Base-by-base conservation (phyloP, 2,113 vertebrate genomes). In the Odontesthes bonariensis region DNA sequence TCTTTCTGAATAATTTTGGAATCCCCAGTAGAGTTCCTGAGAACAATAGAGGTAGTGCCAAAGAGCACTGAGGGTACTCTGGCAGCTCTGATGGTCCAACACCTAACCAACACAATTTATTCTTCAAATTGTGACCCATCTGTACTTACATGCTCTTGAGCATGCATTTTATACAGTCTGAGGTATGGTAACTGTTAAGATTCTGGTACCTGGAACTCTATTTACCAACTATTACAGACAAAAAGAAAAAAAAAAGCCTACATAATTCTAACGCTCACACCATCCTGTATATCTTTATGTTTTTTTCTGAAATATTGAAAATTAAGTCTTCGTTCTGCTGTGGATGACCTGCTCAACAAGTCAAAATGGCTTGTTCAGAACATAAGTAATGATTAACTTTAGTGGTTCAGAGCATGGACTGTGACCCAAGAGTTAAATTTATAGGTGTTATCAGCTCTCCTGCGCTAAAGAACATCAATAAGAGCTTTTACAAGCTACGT, bases 381-480 rank as follows among this genome's bases (percentile, higher is more conserved):
- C 3, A 11, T 0, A 62, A 63, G 35, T 85, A 91, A 91, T 92
- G 63, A 89, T 92, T 92, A 89, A 92, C 87, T 66, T 23, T 3
- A 14, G 32, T 33, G 59, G 54, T 69, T 71, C 70, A 90, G 82
- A 87, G 74, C 74, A 94, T 88, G 89, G 89, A 92, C 87, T 93
- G 89, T 92, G 89, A 87, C 84, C 89, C 77, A 71, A 42, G 63
- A 75, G 53, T 71, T 53, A 86, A 54, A 87, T 73, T 60, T 53
- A 68, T 57, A 71, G 44, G 73, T 71, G 63, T 84, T 89, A 92
- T 90, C 88, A 88, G 75, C 64, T 73, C 47, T 75, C 60, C 68
- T 44, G 79, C 32, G 56, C 49, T 23, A 74, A 82, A 83, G 49
- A 73, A 11, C 70, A 58, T 66, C 22, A 35, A 52, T 16, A 20